phyloP scores from a whole-genome alignment of 1,140 invertebrate species.

The Matsumurasca onukii region DNA sequence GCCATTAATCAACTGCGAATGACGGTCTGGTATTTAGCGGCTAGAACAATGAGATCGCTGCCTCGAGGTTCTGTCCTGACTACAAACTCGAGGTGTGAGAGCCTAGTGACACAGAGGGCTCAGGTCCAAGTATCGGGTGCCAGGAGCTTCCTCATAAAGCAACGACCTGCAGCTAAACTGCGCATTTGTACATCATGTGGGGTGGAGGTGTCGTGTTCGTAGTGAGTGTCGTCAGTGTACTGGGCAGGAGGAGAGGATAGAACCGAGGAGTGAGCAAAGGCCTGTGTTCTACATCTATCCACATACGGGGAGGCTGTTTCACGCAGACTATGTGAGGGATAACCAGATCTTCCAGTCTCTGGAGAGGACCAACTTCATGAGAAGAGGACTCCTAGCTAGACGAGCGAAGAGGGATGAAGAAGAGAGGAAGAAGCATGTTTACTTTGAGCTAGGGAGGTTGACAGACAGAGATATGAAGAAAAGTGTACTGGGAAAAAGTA shows the following conservation, averaged over 20 bases:
- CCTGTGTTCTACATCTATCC: constrained; percentile 2
- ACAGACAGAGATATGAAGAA: not conserved
- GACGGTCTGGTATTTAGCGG: no score
- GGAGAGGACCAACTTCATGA: constrained; percentile 20
- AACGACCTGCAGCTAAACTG: no score
- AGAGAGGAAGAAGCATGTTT: constrained; percentile 17
- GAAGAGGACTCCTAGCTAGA: constrained; percentile 3
- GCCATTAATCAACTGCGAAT: no score
- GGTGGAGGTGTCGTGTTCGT: not conserved
- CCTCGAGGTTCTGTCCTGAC: no score
- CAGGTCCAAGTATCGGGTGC: not conserved
- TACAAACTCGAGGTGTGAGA: constrained; percentile 13
- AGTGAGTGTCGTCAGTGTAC: not conserved
- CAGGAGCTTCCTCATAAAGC: constrained; percentile 21
- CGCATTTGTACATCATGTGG: no score
- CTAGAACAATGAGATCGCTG: no score
- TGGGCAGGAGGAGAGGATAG: not conserved
- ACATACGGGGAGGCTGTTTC: not conserved
- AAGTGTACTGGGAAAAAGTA: not conserved
- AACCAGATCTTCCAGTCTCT: constrained; percentile 12
- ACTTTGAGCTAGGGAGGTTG: not conserved
- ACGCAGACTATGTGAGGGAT: constrained; percentile 15
- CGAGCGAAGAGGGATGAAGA: not conserved
- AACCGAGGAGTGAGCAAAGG: not conserved
- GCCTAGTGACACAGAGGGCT: not conserved